Percentiles rank a stretch among this genome's conserved stretches.
phyloP scores from a whole-genome alignment of 2,888 invertebrate species.

The Drosophila nr. perissopoda region DNA sequence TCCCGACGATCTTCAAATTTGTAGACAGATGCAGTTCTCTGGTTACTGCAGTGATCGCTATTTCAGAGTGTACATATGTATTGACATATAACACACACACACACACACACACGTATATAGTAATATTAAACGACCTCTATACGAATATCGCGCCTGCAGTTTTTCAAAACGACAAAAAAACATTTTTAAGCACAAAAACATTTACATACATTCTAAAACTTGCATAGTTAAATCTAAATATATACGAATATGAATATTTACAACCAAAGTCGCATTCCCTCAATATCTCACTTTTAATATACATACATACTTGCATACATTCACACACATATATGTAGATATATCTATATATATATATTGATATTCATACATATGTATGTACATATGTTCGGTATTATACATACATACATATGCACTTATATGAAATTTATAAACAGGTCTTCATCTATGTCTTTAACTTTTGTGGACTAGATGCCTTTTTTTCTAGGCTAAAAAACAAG shows the following conservation, averaged over 20 bases:
- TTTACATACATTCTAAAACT: constrained; percentile 10
- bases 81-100: constrained; percentile 11
- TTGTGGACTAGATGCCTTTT: constrained; percentile 73
- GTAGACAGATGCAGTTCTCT: not conserved
- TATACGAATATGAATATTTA: constrained; percentile 42
- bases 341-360: not conserved
- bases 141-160: constrained; percentile 61
- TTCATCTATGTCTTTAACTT: constrained; percentile 74
- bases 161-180: constrained; percentile 44
- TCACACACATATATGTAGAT: constrained; percentile 1
- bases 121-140: constrained; percentile 42
- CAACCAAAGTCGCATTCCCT: constrained; percentile 30
- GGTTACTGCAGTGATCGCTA: not conserved
- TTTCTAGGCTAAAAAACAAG: constrained; percentile 61
- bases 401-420: constrained; percentile 45
- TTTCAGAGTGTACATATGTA: not conserved
- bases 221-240: constrained; percentile 15
- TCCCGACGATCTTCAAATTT: not conserved
- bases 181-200: constrained; percentile 35
- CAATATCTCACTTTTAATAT: constrained; percentile 15
- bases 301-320: constrained; percentile 35
- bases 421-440: constrained; percentile 73
- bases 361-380: constrained; percentile 30
- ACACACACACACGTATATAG: constrained; percentile 9
- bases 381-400: constrained; percentile 22